Evolutionary conservation across 2,797 vertebrate species (phyloP), one percentile per base, ranked within the genome.

Genomic region (Amniataba percoides): DNA sequence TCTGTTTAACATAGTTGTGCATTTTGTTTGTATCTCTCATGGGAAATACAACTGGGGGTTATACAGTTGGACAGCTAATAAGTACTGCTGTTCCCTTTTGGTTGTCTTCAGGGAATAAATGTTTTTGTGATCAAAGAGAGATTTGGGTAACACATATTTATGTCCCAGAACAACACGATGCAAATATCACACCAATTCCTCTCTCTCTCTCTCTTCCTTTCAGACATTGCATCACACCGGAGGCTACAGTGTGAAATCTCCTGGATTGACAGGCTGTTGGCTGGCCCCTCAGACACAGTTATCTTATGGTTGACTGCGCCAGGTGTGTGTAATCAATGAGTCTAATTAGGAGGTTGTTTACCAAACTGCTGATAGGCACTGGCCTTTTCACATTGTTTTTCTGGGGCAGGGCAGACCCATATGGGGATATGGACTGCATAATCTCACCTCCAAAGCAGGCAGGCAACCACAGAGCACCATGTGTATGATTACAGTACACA

Each of bases 281-380:
- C 73, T 55, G 66, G 60, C 55, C 61, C 31, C 66, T 62, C 69
- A 71, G 58, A 85, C 71, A 70, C 74, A 40, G 65, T 79, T 77
- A 87, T 86, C 77, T 82, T 59, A 59, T 1, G 64, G 67, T 42
- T 78, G 74, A 65, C 67, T 77, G 66, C 83, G 78, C 78, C 81
- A 79, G 86, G 84, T 89, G 85, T 86, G 63, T 82, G 68, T 87
- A 86, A 93, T 88, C 89, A 90, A 89, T 89, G 85, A 68, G 72
- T 84, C 69, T 87, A 91, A 92, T 93, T 89, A 90, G 74, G 61
- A 85, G 57, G 66, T 89, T 93, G 87, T 91, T 92, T 92, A 87
- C 85, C 80, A 78, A 86, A 81, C 81, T 79, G 80, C 83, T 76
- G 81, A 79, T 87, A 81, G 65, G 67, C 51, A 27, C 23, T 76